Conservation (phyloP, 2,113 vertebrate genomes). For the Crotophaga sulcirostris region DNA sequence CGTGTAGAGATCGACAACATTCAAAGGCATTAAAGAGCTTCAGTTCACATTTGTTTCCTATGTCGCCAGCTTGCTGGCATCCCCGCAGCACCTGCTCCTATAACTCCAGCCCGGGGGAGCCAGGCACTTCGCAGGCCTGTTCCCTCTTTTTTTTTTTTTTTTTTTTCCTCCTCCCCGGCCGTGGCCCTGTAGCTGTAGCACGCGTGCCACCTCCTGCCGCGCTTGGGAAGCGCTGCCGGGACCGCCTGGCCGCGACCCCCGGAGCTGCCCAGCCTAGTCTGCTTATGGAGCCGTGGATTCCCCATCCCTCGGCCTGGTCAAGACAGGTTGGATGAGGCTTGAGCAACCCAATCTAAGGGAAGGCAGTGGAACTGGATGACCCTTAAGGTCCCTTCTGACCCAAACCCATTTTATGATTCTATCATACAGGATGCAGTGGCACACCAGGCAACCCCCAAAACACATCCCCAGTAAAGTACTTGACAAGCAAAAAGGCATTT, state of each 20-base stretch:
- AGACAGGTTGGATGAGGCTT: too few relatives aligned
- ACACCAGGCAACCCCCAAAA: background rate
- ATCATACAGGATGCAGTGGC: too few relatives aligned
- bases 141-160: too few relatives aligned
- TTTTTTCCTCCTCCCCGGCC: too few relatives aligned
- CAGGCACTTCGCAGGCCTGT: background rate
- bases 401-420: too few relatives aligned
- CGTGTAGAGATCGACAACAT: conserved; percentile 24
- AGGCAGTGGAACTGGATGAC: too few relatives aligned
- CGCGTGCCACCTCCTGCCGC: conserved; percentile 71
- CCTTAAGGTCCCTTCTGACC: too few relatives aligned
- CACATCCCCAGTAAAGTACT: fast-evolving
- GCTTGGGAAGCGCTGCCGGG: background rate
- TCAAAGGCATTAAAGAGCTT: conserved; percentile 52
- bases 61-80: background rate
- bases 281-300: too few relatives aligned
- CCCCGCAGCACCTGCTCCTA: conserved; percentile 61
- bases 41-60: conserved; percentile 31
- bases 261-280: too few relatives aligned
- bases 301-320: too few relatives aligned
- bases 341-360: too few relatives aligned
- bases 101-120: background rate
- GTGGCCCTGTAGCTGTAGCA: background rate
- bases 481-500: fast-evolving
- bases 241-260: too few relatives aligned